These are phyloP conservation scores for Tonatia bakeri DNA, from an alignment of 2,113 vertebrate species.

Conservation along the genomic window DNA sequence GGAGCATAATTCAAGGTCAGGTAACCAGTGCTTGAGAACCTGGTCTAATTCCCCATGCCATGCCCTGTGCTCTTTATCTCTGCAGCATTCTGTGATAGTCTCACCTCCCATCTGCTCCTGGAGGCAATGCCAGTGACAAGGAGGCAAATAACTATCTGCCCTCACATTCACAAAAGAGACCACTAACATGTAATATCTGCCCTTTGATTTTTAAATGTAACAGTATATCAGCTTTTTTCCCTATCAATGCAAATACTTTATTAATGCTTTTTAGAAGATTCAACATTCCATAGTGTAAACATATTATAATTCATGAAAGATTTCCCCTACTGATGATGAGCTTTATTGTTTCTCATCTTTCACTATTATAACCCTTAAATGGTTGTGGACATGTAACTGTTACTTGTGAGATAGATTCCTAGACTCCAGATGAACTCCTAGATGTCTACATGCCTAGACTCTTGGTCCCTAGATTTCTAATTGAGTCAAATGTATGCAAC, in stretches of 20 bases:
- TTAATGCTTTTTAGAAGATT: not conserved
- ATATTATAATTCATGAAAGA: not conserved
- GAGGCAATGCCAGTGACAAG: not conserved
- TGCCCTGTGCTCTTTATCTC: not conserved
- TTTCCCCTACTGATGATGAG: not conserved
- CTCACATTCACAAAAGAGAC: not conserved
- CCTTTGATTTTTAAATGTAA: not conserved
- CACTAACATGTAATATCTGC: not conserved
- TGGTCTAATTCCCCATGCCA: not conserved
- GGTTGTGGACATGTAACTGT: not conserved
- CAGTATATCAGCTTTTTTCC: not conserved
- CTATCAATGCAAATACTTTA: not conserved
- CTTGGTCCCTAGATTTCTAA: not conserved
- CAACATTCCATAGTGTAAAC: not conserved
- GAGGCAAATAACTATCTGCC: not conserved
- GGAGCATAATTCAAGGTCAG: not conserved
- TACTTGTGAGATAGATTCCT: not conserved
- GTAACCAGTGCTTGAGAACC: not conserved
- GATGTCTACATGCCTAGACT: not conserved
- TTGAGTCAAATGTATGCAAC: not conserved
- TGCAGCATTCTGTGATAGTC: not conserved
- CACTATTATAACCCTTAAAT: not conserved
- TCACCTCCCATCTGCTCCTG: not conserved
- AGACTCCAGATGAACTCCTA: not conserved
- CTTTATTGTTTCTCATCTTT: not conserved